Evolutionary conservation across 2,113 vertebrate species (phyloP).

Genomic region (Hydrolagus affinis): DNA sequence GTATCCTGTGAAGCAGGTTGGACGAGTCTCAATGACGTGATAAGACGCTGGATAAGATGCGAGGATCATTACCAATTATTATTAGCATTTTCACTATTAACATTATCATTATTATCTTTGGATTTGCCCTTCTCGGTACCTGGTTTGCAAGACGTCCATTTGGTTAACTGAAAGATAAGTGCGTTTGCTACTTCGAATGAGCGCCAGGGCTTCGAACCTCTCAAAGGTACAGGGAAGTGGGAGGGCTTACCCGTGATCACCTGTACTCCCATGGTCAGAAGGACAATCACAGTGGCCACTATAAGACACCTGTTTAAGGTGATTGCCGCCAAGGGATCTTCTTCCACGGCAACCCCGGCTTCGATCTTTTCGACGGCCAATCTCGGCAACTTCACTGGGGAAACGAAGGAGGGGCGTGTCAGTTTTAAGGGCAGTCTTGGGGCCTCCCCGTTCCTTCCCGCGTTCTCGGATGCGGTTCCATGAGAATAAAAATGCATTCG

Average conservation of each 20-base stretch:
- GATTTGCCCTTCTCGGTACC: too few species aligned
- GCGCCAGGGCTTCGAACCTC: background rate
- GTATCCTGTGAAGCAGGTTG: too few species aligned
- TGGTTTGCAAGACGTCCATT: too few species aligned
- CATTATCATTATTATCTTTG: too few species aligned
- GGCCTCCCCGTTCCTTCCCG: too few species aligned
- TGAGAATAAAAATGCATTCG: too few species aligned
- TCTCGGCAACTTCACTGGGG: constrained; percentile 6
- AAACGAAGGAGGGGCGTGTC: background rate
- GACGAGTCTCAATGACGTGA: too few species aligned
- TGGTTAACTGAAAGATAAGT: background rate
- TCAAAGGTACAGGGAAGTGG: too few species aligned
- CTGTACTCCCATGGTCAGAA: constrained; percentile 73
- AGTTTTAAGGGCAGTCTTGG: background rate
- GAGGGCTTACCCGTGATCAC: constrained; percentile 70
- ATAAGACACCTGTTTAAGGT: constrained; percentile 79
- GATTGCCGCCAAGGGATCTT: constrained; percentile 71
- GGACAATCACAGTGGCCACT: constrained; percentile 61
- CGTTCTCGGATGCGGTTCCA: too few species aligned
- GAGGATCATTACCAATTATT: too few species aligned
- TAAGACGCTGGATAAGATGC: too few species aligned
- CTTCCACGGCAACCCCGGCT: background rate
- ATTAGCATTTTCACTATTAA: too few species aligned
- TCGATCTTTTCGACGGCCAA: background rate
- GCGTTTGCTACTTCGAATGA: background rate